Evolutionary conservation across 2,888 invertebrate genomes (phyloP), one percentile per base, ranked within the genome.

Genomic region (Alloplasta piceator): DNA sequence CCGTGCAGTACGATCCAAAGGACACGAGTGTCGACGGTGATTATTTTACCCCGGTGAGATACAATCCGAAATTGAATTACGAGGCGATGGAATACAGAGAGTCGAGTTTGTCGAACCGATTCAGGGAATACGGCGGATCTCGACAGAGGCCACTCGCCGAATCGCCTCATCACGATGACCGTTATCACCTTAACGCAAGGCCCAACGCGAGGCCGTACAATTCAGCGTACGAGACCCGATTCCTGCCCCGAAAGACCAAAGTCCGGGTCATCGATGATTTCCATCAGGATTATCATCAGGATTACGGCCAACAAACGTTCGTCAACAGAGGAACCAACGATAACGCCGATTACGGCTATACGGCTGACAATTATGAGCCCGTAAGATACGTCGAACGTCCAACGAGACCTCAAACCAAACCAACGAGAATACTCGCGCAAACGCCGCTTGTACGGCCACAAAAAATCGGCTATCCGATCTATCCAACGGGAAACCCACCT

Each of bases 1-100:
- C 92, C 0, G 86, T 92, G 0, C 91, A 92, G 61, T 92, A 89
- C 80, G 87, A 92, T 78, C 92, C 92, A 0, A 87, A 87, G 68
- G 87, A 89, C 6, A 71, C 87, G 0, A 86, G 83, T 0, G 78
- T 80, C 52, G 89, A 90, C 16, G 82, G 74, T 9, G 89, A 91
- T 26, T 90, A 90, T 68, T 92, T 92, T 64, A 86, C 87, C 4
- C 92, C 92, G 0, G 85, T 92, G 4, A 86, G 86, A 66, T 90
- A 90, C 74, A 85, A 78, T 26, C 6, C 82, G 5, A 89, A 88
- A 74, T 58, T 84, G 50, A 86, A 84, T 55, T 87, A 89, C 77
- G 85, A 87, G 6, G 60, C 60, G 36, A 46, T 58, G 60, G 87
- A 88, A 61, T 83, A 86, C 38, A 55, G 14, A 16, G 71, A 41